Conservation (phyloP, 2,113 vertebrate genomes). For the Microcebus murinus region DNA sequence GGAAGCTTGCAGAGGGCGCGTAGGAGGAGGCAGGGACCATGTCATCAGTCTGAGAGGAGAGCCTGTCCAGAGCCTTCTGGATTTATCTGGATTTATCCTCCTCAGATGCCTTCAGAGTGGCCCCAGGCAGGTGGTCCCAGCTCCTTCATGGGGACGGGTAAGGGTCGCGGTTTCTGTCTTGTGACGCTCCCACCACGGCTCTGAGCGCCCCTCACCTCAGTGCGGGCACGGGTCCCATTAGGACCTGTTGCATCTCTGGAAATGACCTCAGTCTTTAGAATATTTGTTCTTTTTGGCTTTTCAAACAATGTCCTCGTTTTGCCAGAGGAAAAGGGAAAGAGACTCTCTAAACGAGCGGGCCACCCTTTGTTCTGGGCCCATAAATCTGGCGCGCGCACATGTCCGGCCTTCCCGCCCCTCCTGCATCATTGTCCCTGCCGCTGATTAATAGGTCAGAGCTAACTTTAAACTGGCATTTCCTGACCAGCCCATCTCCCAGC, state of each 20-base stretch:
- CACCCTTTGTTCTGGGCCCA: slow-evolving; percentile 83
- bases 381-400: slow-evolving; percentile 84
- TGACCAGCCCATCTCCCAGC: slow-evolving; percentile 68
- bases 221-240: not conserved
- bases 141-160: rapidly evolving
- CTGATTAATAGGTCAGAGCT: slow-evolving; percentile 85
- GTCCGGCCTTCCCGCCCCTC: slow-evolving; percentile 84
- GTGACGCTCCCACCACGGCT: rapidly evolving
- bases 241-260: slow-evolving; percentile 76
- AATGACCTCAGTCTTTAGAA: slow-evolving; percentile 82
- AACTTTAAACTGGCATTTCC: slow-evolving; percentile 85
- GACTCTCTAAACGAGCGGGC: slow-evolving; percentile 80
- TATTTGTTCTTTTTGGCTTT: slow-evolving; percentile 76
- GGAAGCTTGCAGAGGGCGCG: not conserved
- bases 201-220: not conserved
- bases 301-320: slow-evolving; percentile 83
- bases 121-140: not conserved
- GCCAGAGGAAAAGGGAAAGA: slow-evolving; percentile 86
- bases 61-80: not conserved
- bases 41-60: not conserved
- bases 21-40: not conserved
- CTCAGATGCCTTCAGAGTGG: not conserved
- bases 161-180: rapidly evolving
- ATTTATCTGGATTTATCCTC: too few species aligned
- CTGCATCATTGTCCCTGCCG: slow-evolving; percentile 81